Evolutionary conservation across 2,888 invertebrate genomes (phyloP), one percentile per base, ranked within the genome.

Genomic region (Esperia sulphurella): DNA sequence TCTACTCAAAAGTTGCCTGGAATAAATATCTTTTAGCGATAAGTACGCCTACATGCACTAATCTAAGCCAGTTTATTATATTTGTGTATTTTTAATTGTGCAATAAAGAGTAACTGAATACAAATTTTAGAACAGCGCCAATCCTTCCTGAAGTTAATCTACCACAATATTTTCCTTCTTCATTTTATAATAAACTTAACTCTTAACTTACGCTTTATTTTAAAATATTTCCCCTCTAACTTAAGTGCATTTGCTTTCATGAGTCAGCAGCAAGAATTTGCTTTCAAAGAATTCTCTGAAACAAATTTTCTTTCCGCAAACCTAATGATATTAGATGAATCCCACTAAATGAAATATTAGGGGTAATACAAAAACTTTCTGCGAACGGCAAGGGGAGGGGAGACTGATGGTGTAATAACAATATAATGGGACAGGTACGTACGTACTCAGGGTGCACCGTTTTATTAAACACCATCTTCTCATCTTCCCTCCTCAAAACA

Each of bases 331-430:
- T 72, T 68, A 69, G 59, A 67, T 62, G 68, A 71, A 71, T 62
- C 65, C 69, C 49, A 60, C 64, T 65, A 72, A 78, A 79, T 78
- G 68, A 75, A 75, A 79, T 78, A 76, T 75, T 64, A 67, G 55
- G 64, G 58, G 65, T 73, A 74, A 77, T 75, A 75, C 72, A 76
- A 77, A 75, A 74, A 72, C 63, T 68, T 71, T 66, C 51, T 45
- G 39, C 51, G 52, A 59, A 64, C 65, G 48, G 40, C 46, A 61
- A 59, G 49, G 57, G 47, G 53, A 59, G 59, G 39, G 39, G 39
- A 39, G 58, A 41, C 12, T 12, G 57, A 46, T 47, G 63, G 50
- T 52, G 58, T 66, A 69, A 71, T 65, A 64, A 59, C 59, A 53
- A 57, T 60, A 56, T 68, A 68, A 68, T 61, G 59, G 58, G 52